A percentile compares a stretch with the other conserved stretches of the same genome.
Evolutionary conservation across 2,888 invertebrate species (phyloP).

Genomic region (Dioctria rufipes): DNA sequence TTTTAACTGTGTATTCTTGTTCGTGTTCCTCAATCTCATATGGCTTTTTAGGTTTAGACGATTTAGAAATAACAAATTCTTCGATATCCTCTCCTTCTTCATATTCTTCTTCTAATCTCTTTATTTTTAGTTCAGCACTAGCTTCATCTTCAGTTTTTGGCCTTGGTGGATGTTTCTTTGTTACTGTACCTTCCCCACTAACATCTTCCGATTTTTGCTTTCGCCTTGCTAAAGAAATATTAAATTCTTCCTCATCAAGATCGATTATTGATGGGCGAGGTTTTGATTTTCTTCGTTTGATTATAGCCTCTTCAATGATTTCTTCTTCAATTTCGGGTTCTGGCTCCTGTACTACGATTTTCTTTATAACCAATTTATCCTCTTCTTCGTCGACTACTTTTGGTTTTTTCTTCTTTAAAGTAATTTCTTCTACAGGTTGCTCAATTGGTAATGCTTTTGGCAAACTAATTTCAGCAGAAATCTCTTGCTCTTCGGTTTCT

Average conservation of each 20-base stretch:
- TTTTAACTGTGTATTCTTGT: conserved; percentile 82
- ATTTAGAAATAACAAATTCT: conserved; percentile 72
- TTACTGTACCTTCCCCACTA: conserved; percentile 69
- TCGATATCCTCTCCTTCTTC: conserved; percentile 65
- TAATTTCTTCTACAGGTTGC: conserved; percentile 57
- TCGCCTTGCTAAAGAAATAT: conserved; percentile 67
- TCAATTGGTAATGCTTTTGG: conserved; percentile 63
- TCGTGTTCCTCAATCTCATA: conserved; percentile 73
- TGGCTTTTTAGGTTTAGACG: conserved; percentile 69
- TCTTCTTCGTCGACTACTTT: conserved; percentile 67
- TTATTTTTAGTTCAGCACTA: conserved; percentile 53
- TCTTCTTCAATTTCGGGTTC: conserved; percentile 68
- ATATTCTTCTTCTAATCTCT: conserved; percentile 59
- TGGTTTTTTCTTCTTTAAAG: conserved; percentile 66
- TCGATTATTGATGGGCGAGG: conserved; percentile 65
- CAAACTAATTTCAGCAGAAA: conserved; percentile 26
- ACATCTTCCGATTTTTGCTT: conserved; percentile 72
- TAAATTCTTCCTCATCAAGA: conserved; percentile 65
- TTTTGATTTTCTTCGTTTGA: conserved; percentile 23
- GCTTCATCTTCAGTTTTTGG: conserved; percentile 69
- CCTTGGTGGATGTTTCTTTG: conserved; percentile 66
- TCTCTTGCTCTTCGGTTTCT: conserved; percentile 44
- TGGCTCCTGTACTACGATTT: conserved; percentile 68
- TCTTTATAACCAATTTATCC: conserved; percentile 67
- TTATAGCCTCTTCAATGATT: conserved; percentile 73